Evolutionary conservation across 2,797 vertebrate genomes (phyloP).

Genomic region (Mormyrus proboscirostris): DNA sequence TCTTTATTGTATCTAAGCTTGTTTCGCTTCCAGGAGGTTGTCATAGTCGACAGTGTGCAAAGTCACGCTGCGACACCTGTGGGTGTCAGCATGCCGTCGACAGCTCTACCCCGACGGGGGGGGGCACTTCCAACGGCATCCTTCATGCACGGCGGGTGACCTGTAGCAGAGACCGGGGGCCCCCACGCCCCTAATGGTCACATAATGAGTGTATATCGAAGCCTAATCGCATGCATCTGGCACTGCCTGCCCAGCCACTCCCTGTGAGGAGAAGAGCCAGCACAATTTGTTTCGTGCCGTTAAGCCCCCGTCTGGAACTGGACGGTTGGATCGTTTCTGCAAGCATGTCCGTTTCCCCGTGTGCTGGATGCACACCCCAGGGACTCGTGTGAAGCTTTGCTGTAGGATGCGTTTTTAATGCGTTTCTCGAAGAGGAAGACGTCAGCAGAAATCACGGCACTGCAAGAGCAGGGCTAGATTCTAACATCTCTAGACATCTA

Average conservation of each 20-base stretch:
- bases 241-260: constrained; percentile 21
- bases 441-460: neutral
- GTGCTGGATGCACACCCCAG: too few relatives aligned
- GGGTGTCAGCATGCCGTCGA: neutral
- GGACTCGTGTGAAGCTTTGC: neutral
- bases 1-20: neutral
- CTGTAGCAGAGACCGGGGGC: neutral
- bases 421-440: neutral
- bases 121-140: neutral
- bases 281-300: constrained; percentile 21
- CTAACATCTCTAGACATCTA: neutral
- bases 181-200: neutral
- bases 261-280: constrained; percentile 9
- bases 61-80: neutral
- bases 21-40: neutral
- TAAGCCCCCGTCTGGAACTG: constrained; percentile 12
- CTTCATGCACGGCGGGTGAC: neutral
- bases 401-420: neutral
- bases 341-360: neutral
- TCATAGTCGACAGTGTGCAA: neutral
- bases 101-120: neutral
- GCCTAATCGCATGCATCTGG: constrained; percentile 21
- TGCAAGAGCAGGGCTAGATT: neutral
- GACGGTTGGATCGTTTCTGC: neutral
- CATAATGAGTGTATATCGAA: constrained; percentile 16